A percentile compares a stretch with the other conserved stretches of the same genome.
Evolutionary conservation across 2,113 vertebrate species (phyloP).

Genomic region (Elaphurus davidianus): DNA sequence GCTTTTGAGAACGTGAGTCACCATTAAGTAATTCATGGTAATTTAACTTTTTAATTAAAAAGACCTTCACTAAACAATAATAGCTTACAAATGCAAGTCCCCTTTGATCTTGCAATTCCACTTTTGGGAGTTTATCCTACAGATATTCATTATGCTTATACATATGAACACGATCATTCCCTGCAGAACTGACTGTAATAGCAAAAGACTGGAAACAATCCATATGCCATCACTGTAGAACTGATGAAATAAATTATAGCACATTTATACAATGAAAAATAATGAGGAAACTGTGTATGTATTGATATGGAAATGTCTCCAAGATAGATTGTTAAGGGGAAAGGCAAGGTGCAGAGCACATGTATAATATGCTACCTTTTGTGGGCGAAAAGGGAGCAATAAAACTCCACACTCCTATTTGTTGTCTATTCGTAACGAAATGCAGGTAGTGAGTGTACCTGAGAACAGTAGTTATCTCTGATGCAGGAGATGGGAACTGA

Average conservation of each 20-base stretch:
- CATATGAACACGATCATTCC: background rate
- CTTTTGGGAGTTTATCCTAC: background rate
- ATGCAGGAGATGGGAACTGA: background rate
- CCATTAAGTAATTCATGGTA: background rate
- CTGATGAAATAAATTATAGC: background rate
- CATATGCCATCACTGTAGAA: background rate
- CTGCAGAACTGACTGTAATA: background rate
- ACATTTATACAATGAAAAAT: background rate
- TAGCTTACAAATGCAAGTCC: background rate
- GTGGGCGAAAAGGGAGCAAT: background rate
- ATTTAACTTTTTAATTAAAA: constrained; percentile 47
- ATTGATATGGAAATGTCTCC: background rate
- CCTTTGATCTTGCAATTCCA: background rate
- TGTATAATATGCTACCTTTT: background rate
- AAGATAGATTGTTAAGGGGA: background rate
- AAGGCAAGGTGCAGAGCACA: background rate
- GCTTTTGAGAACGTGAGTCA: background rate
- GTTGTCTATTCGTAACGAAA: background rate
- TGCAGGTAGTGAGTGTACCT: too few species aligned
- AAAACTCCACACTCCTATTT: background rate
- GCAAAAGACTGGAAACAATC: background rate
- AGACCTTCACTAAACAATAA: background rate
- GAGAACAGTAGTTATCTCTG: background rate
- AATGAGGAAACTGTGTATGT: background rate
- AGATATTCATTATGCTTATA: background rate